Conservation (phyloP, 2,888 invertebrate species). For the Augochlorella aurata region DNA sequence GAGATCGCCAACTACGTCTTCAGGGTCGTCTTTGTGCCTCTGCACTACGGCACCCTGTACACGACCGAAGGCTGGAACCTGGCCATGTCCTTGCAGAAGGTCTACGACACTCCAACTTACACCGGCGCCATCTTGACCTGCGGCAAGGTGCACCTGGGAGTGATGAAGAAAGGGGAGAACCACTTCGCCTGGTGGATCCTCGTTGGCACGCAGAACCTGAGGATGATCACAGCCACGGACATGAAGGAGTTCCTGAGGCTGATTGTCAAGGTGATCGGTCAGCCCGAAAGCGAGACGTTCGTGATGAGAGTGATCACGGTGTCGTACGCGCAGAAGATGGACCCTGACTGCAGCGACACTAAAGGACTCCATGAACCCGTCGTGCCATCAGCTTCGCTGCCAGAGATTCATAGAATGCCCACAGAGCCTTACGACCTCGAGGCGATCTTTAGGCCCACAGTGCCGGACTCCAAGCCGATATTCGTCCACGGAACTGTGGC, state of each 20-base stretch:
- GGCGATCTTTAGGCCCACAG: constrained; percentile 69
- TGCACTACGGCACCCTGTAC: constrained; percentile 73
- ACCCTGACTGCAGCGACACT: constrained; percentile 74
- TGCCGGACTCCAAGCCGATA: constrained; percentile 67
- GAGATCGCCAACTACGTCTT: constrained; percentile 77
- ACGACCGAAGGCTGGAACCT: constrained; percentile 74
- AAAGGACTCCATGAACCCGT: constrained; percentile 74
- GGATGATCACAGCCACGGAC: constrained; percentile 70
- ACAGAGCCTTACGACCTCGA: constrained; percentile 65
- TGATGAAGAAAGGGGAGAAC: constrained; percentile 70
- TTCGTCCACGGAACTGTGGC: constrained; percentile 74
- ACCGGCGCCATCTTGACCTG: constrained; percentile 75
- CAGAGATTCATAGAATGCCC: constrained; percentile 70
- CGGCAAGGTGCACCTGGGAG: constrained; percentile 72
- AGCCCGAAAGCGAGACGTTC: constrained; percentile 48
- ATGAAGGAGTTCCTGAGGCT: constrained; percentile 74
- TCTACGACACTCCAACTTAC: constrained; percentile 73
- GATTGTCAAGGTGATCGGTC: constrained; percentile 68
- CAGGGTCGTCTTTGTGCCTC: constrained; percentile 73
- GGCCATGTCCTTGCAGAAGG: constrained; percentile 74
- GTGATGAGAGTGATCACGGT: constrained; percentile 69
- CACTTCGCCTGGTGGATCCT: constrained; percentile 79
- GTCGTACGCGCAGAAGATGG: constrained; percentile 75
- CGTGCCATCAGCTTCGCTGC: constrained; percentile 66
- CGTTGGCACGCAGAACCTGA: constrained; percentile 69